Evolutionary conservation across 37 sponge, comb jelly and placozoan genomes (phyloP).

Genomic region (Cladorhizidae sp.): DNA sequence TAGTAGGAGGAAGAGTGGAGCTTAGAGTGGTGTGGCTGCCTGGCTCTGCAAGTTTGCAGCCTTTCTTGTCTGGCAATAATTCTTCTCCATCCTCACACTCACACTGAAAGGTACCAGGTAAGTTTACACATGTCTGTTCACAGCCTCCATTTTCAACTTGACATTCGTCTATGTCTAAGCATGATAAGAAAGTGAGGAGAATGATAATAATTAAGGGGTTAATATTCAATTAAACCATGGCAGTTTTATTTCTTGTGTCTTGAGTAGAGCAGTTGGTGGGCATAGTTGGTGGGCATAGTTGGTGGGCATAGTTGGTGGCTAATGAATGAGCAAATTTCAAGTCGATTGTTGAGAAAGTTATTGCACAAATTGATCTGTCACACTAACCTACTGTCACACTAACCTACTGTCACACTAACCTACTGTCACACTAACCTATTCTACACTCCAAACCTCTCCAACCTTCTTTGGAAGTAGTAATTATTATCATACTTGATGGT

Average conservation of each 20-base stretch:
- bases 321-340: no score
- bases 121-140: constrained; percentile 6
- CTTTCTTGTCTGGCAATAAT: neutral
- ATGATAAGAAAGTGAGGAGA: no score
- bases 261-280: no score
- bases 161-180: neutral
- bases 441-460: constrained; percentile 17
- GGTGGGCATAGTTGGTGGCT: no score
- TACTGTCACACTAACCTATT: neutral
- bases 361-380: no score
- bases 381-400: no score
- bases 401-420: no score
- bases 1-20: neutral
- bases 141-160: constrained; percentile 11
- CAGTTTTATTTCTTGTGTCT: neutral
- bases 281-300: no score
- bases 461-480: constrained; percentile 11
- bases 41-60: no score
- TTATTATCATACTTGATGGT: constrained; percentile 13
- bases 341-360: no score
- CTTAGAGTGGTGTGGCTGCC: neutral
- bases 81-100: neutral
- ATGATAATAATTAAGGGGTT: no score
- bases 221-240: neutral
- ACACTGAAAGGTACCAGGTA: constrained; percentile 13